phyloP scores from a whole-genome alignment of 1,140 invertebrate species.

The Trigoniulus corallinus region DNA sequence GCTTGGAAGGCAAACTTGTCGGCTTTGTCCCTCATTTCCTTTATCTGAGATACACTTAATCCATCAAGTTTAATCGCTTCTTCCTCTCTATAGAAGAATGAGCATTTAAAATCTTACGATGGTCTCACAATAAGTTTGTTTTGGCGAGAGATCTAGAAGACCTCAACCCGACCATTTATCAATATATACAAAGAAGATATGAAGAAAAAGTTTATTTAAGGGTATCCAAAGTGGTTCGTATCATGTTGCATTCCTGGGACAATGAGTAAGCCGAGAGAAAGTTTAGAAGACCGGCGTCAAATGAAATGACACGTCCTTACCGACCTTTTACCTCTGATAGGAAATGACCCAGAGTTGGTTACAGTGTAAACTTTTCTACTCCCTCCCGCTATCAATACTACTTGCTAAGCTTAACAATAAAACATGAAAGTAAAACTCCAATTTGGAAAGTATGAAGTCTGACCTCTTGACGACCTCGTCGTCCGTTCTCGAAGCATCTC shows the following conservation, averaged over 20 bases:
- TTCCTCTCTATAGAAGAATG: slow-evolving; percentile 53
- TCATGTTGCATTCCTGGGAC: too few species aligned
- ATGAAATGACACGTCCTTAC: too few species aligned
- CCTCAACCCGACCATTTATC: slow-evolving; percentile 5
- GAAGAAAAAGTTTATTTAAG: too few species aligned
- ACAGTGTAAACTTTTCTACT: too few species aligned
- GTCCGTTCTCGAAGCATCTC: slow-evolving; percentile 61
- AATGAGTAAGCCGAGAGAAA: too few species aligned
- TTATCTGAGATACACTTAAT: slow-evolving; percentile 71
- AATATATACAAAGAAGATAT: too few species aligned
- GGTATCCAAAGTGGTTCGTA: too few species aligned
- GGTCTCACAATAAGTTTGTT: slow-evolving; percentile 2
- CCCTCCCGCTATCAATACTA: too few species aligned
- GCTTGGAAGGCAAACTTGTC: slow-evolving; percentile 91
- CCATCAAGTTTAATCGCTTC: slow-evolving; percentile 95
- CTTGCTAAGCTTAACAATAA: background rate
- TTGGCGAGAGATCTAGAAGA: slow-evolving; percentile 4
- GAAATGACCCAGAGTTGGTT: too few species aligned
- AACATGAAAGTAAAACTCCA: background rate
- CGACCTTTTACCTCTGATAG: too few species aligned
- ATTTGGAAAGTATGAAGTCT: slow-evolving; percentile 10
- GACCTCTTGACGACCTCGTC: slow-evolving; percentile 40
- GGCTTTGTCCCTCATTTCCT: slow-evolving; percentile 73
- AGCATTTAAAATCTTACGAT: slow-evolving; percentile 11
- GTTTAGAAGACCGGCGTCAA: too few species aligned